phyloP scores from a whole-genome alignment of 2,113 vertebrate genomes.

The Gallinago paraguaiae region DNA sequence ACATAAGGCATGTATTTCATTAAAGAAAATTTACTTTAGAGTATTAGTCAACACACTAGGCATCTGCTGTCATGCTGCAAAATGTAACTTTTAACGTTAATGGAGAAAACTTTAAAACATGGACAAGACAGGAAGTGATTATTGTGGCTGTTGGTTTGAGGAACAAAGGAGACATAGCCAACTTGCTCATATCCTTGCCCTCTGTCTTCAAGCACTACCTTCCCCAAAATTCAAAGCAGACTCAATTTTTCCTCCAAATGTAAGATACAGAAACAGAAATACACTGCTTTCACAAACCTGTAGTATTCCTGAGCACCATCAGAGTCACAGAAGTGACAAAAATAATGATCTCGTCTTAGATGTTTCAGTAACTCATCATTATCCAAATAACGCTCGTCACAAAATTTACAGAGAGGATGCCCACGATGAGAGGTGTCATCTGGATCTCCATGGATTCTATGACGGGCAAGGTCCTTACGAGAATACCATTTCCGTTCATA shows the following conservation, averaged over 20 bases:
- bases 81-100: background rate
- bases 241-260: background rate
- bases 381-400: constrained; percentile 94
- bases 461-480: constrained; percentile 92
- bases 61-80: background rate
- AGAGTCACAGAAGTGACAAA: constrained; percentile 96
- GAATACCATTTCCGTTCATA: constrained; percentile 95
- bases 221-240: background rate
- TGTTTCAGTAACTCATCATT: constrained; percentile 96
- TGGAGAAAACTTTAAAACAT: background rate
- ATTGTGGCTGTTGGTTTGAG: background rate
- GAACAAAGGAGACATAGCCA: background rate
- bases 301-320: constrained; percentile 98
- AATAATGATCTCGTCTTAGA: constrained; percentile 93
- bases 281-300: constrained; percentile 69
- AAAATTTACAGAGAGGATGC: constrained; percentile 97
- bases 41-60: background rate
- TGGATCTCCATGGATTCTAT: constrained; percentile 91
- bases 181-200: background rate
- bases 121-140: background rate
- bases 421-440: constrained; percentile 96
- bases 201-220: background rate
- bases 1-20: rapidly evolving
- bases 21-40: too few relatives aligned
- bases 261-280: background rate